Conservation (phyloP, 92 coral and sea anemone genomes). For the Actinostola sp. region DNA sequence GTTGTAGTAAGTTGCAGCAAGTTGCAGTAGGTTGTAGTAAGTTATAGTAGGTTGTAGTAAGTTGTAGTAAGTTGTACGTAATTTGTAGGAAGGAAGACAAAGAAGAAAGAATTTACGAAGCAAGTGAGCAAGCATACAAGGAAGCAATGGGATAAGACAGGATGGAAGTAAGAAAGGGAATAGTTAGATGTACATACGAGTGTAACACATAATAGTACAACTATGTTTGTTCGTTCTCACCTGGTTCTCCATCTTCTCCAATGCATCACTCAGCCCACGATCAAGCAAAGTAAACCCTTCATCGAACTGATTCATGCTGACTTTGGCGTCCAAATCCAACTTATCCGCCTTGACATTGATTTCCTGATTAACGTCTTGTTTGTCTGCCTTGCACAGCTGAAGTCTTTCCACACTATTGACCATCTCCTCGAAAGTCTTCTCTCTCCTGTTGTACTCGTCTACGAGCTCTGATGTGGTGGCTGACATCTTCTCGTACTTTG, state of each 20-base stretch:
- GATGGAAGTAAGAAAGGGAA: too few species aligned
- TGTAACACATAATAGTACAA: too few species aligned
- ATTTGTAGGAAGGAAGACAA: too few species aligned
- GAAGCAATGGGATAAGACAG: too few species aligned
- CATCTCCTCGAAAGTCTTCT: constrained; percentile 78
- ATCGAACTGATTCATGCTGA: constrained; percentile 86
- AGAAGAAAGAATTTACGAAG: too few species aligned
- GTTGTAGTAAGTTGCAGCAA: too few species aligned
- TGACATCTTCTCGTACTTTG: constrained; percentile 80
- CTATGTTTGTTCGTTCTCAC: too few species aligned
- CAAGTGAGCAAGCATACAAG: too few species aligned
- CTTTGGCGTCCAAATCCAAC: constrained; percentile 84
- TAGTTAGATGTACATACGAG: too few species aligned
- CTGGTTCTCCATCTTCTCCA: constrained; percentile 94
- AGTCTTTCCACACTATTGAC: constrained; percentile 64
- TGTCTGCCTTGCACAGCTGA: constrained; percentile 89
- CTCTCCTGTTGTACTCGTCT: constrained; percentile 94
- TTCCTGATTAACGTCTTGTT: constrained; percentile 79
- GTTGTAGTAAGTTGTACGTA: too few species aligned
- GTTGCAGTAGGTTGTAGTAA: too few species aligned
- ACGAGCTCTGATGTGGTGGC: constrained; percentile 85
- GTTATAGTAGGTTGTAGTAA: too few species aligned
- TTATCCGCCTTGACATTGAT: constrained; percentile 92
- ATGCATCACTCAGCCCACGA: constrained; percentile 88
- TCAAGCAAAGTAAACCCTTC: constrained; percentile 90